Base-by-base conservation (phyloP, 2,888 invertebrate species). In the Pyrrhia umbra region DNA sequence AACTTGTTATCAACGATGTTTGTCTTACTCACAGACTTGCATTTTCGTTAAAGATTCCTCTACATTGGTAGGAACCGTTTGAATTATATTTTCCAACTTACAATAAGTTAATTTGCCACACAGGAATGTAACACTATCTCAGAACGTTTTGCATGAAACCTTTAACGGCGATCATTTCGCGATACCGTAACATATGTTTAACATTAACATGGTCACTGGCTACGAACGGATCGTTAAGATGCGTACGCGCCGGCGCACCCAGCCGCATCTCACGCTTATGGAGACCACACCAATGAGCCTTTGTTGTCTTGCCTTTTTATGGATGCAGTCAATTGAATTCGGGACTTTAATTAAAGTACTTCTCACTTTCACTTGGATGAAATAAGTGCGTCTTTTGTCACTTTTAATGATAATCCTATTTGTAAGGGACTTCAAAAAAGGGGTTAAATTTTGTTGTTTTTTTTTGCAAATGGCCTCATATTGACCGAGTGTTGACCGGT, bases 161-260 rank as follows among this genome's bases (percentile, higher is more conserved):
- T 60, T 58, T 75, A 54, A 42, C 37, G 37, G 20, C 13, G 57
- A 79, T 79, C 54, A 37, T 62, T 74, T 49, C 39, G 51, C 46
- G 60, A 78, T 74, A 74, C 54, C 23, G 4, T 25, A 45, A 74
- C 78, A 74, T 61, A 63, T 77, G 77, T 71, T 79, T 56, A 25
- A 34, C 50, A 65, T 76, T 46, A 64, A 59, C 43, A 65, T 55
- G 63, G 46, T 18, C 40, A 52, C 46, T 72, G 55, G 51, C 23
- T 45, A 16, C 52, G 50, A 45, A 59, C 47, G 64, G 61, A 61
- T 57, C 56, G 47, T 68, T 71, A 42, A 21, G n/a, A 52, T 34
- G 68, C 51, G 56, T 66, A 51, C 52, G 75, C 61, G 50, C 45
- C 40, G 34, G 54, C 75, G 49, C 67, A 50, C 58, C 61, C 67